Evolutionary conservation across 2,113 vertebrate species (phyloP).

Genomic region (Pyxicephalus adspersus): DNA sequence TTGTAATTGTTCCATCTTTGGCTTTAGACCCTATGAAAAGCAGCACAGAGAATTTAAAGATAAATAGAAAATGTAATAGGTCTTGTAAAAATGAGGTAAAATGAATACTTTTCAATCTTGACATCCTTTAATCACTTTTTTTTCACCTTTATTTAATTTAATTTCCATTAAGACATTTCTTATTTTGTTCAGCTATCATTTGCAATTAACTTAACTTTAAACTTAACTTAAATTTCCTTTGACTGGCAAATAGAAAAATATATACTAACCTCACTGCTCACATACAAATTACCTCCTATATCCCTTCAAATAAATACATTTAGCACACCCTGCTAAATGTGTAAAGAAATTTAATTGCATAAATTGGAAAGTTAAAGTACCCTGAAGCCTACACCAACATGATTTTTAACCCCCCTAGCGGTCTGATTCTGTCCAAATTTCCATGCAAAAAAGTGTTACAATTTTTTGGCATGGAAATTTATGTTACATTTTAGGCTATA

Average conservation of each 20-base stretch:
- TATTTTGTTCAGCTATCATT: neutral
- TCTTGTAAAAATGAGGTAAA: neutral
- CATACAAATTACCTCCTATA: no score
- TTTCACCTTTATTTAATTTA: neutral
- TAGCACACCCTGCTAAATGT: no score
- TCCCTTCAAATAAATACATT: no score
- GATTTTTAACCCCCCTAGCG: no score
- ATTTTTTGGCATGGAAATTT: no score
- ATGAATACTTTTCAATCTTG: neutral
- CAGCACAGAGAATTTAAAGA: neutral
- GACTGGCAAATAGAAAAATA: neutral
- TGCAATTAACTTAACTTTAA: neutral
- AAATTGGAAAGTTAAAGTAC: no score
- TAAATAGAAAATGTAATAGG: neutral
- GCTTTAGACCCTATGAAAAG: neutral
- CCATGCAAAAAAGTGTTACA: no score
- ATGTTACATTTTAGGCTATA: no score
- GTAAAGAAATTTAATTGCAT: no score
- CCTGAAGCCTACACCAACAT: no score
- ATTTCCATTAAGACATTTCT: neutral
- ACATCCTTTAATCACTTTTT: neutral
- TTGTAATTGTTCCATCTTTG: slow-evolving; percentile 1
- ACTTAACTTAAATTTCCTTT: neutral
- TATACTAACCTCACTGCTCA: no score
- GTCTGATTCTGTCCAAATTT: no score